Base-by-base conservation (phyloP, 2,797 vertebrate genomes). In the Tarsius wallacei region DNA sequence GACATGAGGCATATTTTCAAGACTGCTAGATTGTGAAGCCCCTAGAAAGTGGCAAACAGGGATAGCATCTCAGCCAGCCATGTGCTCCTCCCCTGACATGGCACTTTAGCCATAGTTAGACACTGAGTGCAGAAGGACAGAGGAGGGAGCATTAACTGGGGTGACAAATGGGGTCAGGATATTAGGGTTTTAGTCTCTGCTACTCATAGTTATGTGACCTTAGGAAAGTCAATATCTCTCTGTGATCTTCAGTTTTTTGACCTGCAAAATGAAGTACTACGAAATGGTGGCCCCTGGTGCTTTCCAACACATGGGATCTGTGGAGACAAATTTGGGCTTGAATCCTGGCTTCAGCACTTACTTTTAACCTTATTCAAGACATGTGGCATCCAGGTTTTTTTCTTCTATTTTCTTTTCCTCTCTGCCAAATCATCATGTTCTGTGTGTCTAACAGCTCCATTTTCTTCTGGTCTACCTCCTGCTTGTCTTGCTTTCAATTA, bases 381-480 rank as follows among this genome's bases (percentile, higher is more conserved):
- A 85, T 33, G 11, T 42, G 14, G 26, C 42, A 66, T 16, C 19
- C 57, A 5, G 10, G 57, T 74, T 87, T 5, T 24, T 36, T 31
- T 31, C 42, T 78, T 53, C 77, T 64, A 2, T 73, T 92, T 96
- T 91, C 16, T 76, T 61, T 22, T 93, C 15, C 8, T 88, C 2
- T 93, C 13, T 31, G 87, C 15, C 19, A 53, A 47, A 28, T 47
- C 31, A 19, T 51, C n/a, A 33, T 9, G 13, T 24, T 64, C 8
- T 33, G 1, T 31, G 17, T n/a, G 26, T 64, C 66, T 64, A 22
- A 66, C 8, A 63, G 49, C 9, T 49, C n/a, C 21, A 28, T 28
- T 42, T 93, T 22, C 73, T 86, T 93, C 47, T 96, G 81, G 51
- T 94, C 15, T 96, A 47, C 15, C 33, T 93, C 68, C 87, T 97